Percentiles rank a stretch among this genome's conserved stretches.
Evolutionary conservation across 2,888 invertebrate species (phyloP).

Genomic region (Netelia inedita): DNA sequence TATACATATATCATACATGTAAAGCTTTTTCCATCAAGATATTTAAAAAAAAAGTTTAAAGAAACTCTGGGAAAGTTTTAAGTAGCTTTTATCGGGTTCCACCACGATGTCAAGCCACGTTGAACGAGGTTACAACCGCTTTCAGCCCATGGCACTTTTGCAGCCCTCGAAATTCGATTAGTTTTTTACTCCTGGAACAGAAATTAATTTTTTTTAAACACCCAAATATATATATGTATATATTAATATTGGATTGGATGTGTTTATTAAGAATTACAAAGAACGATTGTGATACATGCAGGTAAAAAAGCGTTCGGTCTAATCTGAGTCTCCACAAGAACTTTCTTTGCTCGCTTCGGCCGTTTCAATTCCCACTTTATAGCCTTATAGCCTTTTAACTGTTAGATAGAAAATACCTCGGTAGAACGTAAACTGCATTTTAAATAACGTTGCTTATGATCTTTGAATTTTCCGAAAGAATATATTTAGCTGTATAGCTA

Average conservation of each 20-base stretch:
- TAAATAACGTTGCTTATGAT: not conserved
- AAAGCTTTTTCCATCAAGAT: constrained; percentile 7
- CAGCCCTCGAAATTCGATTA: constrained; percentile 53
- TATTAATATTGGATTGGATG: not conserved
- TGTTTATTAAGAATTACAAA: not conserved
- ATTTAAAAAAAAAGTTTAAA: constrained; percentile 42
- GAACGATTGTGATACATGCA: too few relatives aligned
- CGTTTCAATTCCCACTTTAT: too few relatives aligned
- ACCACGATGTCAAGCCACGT: constrained; percentile 12
- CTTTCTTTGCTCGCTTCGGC: too few relatives aligned
- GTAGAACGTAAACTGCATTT: not conserved
- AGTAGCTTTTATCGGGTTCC: constrained; percentile 48
- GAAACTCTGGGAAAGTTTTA: constrained; percentile 35
- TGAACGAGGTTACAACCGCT: constrained; percentile 28
- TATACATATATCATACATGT: too few relatives aligned
- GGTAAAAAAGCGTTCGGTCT: too few relatives aligned
- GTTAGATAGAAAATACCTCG: not conserved
- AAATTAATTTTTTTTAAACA: not conserved
- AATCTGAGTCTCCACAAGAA: too few relatives aligned
- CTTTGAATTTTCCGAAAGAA: not conserved
- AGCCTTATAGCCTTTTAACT: too few relatives aligned
- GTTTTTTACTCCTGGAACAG: constrained; percentile 45
- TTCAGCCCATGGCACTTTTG: constrained; percentile 53
- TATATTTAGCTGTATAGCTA: too few relatives aligned
- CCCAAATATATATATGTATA: not conserved